Evolutionary conservation across 2,888 invertebrate genomes (phyloP), one percentile per base, ranked within the genome.

Genomic region (Trypoxylon attenuatum): DNA sequence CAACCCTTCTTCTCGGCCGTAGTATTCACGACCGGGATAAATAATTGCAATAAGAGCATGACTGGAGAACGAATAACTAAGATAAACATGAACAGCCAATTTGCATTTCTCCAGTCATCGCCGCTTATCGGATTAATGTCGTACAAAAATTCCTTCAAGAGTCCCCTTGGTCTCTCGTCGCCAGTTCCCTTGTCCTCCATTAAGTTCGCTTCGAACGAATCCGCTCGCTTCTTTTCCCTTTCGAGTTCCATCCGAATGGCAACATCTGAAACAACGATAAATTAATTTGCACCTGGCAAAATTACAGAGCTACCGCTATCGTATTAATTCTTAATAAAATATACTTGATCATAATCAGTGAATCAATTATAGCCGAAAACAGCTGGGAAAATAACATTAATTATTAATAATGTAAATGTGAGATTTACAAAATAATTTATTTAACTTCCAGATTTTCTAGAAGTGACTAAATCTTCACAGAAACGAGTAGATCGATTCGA

Each of bases 21-120:
- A 61, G 88, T 84, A 70, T 90, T 89, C 13, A 91, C 90, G 5
- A 90, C 87, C 0, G 92, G 91, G 23, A 91, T 87, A 1, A 91
- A 87, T 5, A 91, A 74, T 45, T 88, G 88, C 5, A 92, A 84
- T 0, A 89, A 1, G 15, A 91, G 71, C 69, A 89, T 84, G 0
- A 89, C 83, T 0, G 91, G 91, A 51, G 88, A 82, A 77, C 89
- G 88, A 18, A 89, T 72, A 38, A 89, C 59, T 68, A 88, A 82
- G 69, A 88, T 77, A 2, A 84, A 61, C 76, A 85, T 88, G 21
- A 80, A 67, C 23, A 80, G 65, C 61, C 70, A 50, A 15, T 66
- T 81, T 55, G 85, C 84, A 1, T 82, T 79, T 13, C 61, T 60
- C 89, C 89, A 90, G 16, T 85, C 87, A 23, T 87, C 81, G 15